These are phyloP conservation scores for Capromys pilorides DNA, from an alignment of 2,797 vertebrate genomes.

Conservation along the genomic window DNA sequence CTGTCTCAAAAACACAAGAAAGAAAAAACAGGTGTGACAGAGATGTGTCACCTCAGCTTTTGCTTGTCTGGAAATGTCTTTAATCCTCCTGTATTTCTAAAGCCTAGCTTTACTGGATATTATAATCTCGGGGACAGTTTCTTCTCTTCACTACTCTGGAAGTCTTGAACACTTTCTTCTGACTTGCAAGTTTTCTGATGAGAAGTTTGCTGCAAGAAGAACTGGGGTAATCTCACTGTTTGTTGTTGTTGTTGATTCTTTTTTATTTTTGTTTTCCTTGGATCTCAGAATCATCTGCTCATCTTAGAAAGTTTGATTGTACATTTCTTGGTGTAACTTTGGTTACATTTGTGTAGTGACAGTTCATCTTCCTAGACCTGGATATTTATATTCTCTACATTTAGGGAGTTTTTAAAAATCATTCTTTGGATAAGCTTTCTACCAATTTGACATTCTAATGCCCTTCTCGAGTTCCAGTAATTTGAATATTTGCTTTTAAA, in stretches of 20 bases:
- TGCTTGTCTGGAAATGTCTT: not conserved
- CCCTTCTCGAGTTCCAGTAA: not conserved
- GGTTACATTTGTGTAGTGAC: not conserved
- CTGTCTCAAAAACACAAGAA: no score
- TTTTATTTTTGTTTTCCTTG: not conserved
- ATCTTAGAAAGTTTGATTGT: not conserved
- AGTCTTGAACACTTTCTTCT: not conserved
- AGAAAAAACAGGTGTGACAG: not conserved
- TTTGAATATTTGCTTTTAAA: not conserved
- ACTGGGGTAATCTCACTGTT: not conserved
- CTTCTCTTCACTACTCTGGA: not conserved
- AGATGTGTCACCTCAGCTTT: not conserved
- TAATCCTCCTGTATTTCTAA: not conserved
- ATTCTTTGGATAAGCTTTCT: not conserved
- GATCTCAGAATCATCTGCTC: not conserved
- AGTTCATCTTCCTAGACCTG: not conserved
- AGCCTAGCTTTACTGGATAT: not conserved
- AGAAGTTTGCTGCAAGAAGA: not conserved
- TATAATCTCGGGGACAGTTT: not conserved
- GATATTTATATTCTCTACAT: not conserved
- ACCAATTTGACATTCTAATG: not conserved
- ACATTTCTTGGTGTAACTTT: not conserved
- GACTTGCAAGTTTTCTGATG: not conserved
- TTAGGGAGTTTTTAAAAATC: not conserved
- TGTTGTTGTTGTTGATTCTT: no score